phyloP scores from a whole-genome alignment of 2,113 vertebrate genomes.

The Calypte anna region DNA sequence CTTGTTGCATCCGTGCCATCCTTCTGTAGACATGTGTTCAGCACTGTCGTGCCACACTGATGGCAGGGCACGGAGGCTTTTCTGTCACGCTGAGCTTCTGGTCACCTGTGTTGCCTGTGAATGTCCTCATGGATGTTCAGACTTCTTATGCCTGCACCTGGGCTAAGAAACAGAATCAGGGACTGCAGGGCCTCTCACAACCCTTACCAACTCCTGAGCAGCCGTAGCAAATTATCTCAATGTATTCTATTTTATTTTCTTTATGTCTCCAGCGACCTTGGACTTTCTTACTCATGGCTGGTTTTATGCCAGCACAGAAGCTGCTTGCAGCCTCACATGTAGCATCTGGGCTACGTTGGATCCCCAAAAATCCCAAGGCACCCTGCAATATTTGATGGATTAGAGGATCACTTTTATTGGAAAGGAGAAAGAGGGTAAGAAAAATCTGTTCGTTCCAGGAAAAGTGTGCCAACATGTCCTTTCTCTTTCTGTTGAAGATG shows the following conservation, averaged over 20 bases:
- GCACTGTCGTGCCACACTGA: fast-evolving
- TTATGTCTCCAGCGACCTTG: not conserved
- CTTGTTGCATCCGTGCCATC: not conserved
- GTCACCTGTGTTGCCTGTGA: not conserved
- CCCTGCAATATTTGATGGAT: not conserved
- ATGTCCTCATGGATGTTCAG: not conserved
- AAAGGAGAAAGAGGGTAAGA: not conserved
- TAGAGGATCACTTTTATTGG: not conserved
- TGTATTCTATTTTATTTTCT: not conserved
- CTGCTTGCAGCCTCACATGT: not conserved
- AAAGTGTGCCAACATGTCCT: not conserved
- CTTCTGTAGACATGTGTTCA: not conserved
- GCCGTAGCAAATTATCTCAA: fast-evolving
- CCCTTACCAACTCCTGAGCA: not conserved
- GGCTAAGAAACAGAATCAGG: not conserved
- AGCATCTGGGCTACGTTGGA: not conserved
- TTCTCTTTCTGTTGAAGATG: constrained; percentile 38
- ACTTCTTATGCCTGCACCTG: fast-evolving
- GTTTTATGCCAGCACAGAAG: not conserved
- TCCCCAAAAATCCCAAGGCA: not conserved
- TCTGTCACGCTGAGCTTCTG: fast-evolving
- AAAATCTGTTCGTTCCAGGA: not conserved
- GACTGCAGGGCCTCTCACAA: not conserved
- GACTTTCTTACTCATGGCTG: not conserved
- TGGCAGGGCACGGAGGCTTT: not conserved